Percentiles rank a stretch among this genome's conserved stretches.
Conservation (phyloP, 2,888 invertebrate species). For the Morpho achilles region DNA sequence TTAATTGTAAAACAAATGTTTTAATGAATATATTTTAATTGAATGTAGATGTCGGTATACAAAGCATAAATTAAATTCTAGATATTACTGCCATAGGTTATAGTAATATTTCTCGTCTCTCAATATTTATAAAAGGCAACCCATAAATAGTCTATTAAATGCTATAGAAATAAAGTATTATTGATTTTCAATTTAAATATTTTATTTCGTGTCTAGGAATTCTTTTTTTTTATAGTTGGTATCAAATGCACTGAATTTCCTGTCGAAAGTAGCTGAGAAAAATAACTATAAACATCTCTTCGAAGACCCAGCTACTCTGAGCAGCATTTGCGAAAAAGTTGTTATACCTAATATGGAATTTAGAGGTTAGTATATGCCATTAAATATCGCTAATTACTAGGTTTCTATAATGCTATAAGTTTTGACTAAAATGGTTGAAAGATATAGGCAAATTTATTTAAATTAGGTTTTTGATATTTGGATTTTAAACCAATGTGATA, state of each 20-base stretch:
- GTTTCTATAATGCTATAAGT: not conserved
- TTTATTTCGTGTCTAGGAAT: not conserved
- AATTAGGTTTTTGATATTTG: not conserved
- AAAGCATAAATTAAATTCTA: too few species aligned
- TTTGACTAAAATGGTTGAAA: not conserved
- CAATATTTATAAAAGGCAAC: too few species aligned
- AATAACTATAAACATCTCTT: conserved; percentile 92
- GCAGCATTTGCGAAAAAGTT: conserved; percentile 97
- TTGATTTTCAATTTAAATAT: too few species aligned
- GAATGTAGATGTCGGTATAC: too few species aligned
- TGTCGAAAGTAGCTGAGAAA: conserved; percentile 96
- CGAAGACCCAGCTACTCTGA: conserved; percentile 91
- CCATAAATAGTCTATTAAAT: too few species aligned
- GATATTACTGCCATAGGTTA: too few species aligned
- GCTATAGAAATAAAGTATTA: too few species aligned
- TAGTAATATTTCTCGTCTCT: too few species aligned
- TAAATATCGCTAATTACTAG: not conserved
- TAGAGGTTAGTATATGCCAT: conserved; percentile 80
- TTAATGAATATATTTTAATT: too few species aligned
- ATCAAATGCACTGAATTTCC: conserved; percentile 96
- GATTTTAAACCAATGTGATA: too few species aligned
- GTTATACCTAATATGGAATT: conserved; percentile 99
- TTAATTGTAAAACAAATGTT: too few species aligned
- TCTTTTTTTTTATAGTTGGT: conserved; percentile 83
- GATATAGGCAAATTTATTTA: not conserved